phyloP scores from a whole-genome alignment of 2,113 vertebrate genomes.

The Phrynosoma platyrhinos region DNA sequence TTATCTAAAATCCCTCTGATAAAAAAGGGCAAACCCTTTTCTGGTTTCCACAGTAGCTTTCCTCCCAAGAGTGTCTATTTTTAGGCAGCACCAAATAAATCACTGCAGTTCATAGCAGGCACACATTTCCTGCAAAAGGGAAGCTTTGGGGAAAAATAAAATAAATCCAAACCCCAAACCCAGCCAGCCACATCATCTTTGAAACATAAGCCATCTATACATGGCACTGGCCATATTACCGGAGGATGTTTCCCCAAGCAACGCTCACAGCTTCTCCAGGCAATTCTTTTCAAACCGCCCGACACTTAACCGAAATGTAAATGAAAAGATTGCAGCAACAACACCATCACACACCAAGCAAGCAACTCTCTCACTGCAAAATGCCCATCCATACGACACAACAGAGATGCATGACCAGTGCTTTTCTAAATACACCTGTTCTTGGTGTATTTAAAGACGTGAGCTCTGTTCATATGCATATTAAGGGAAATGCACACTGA shows the following conservation, averaged over 20 bases:
- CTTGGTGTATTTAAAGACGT: no score
- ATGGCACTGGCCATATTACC: background rate
- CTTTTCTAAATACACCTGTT: no score
- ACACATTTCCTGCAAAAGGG: conserved; percentile 10
- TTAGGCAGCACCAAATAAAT: conserved; percentile 59
- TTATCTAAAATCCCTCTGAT: conserved; percentile 45
- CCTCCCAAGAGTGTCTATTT: conserved; percentile 63
- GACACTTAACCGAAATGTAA: no score
- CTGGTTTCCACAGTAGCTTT: conserved; percentile 22
- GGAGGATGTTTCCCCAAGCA: background rate
- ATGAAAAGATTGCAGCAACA: no score
- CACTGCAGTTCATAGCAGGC: conserved; percentile 12
- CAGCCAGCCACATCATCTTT: fast-evolving
- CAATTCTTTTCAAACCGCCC: no score
- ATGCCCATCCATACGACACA: no score
- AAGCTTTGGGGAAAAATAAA: background rate
- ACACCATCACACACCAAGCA: fast-evolving
- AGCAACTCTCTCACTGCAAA: background rate
- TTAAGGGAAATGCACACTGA: no score
- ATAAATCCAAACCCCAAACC: background rate
- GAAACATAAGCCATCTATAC: fast-evolving
- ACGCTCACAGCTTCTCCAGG: no score
- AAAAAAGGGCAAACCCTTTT: conserved; percentile 15
- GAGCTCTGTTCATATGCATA: no score
- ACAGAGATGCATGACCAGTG: fast-evolving